Conservation (phyloP, 2,888 invertebrate genomes). For the Acanthosepion esculentum region DNA sequence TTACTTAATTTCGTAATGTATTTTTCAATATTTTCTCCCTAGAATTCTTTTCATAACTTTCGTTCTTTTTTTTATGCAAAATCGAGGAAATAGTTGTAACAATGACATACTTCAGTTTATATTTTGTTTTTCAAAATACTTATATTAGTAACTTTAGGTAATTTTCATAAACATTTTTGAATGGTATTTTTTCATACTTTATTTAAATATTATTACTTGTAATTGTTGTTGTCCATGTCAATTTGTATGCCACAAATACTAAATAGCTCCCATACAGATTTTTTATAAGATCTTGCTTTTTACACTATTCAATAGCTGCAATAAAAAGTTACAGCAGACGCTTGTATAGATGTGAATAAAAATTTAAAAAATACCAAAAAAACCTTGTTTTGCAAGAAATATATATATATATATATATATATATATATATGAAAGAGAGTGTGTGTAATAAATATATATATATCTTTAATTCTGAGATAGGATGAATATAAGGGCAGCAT, state of each 20-base stretch:
- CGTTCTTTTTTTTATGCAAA: background rate
- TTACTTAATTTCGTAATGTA: background rate
- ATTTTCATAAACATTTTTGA: background rate
- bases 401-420: background rate
- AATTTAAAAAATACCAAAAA: too few species aligned
- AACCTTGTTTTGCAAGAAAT: background rate
- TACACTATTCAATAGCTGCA: background rate
- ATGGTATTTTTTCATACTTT: background rate
- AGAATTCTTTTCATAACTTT: background rate
- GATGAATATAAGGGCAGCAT: background rate
- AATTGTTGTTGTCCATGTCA: background rate
- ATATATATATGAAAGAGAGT: background rate
- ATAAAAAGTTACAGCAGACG: background rate
- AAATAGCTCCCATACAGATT: background rate
- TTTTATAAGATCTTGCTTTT: background rate
- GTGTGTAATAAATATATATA: background rate
- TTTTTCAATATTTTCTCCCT: background rate
- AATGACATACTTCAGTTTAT: too few species aligned
- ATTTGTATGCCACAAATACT: background rate
- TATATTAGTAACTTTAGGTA: background rate
- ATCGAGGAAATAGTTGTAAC: background rate
- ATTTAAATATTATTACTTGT: slow-evolving; percentile 14
- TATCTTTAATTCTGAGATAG: background rate
- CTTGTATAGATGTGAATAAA: too few species aligned
- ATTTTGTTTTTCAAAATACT: too few species aligned